Evolutionary conservation across 2,797 vertebrate species (phyloP).

Genomic region (Cheirogaleus major): DNA sequence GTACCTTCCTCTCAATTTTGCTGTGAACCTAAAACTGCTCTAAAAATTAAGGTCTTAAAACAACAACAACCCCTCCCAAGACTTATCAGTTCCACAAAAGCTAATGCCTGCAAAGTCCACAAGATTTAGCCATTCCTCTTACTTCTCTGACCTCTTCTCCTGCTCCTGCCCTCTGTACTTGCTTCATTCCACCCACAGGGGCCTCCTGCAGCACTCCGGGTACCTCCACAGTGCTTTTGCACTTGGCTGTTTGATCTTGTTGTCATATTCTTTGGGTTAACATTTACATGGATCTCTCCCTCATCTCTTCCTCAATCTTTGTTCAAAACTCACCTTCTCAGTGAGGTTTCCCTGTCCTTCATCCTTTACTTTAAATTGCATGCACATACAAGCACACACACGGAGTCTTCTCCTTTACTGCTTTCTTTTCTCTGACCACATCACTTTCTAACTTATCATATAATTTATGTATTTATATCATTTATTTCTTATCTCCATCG

Average conservation of each 20-base stretch:
- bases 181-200: not conserved
- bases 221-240: not conserved
- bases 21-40: not conserved
- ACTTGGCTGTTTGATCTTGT: not conserved
- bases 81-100: not conserved
- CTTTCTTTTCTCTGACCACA: not conserved
- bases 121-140: not conserved
- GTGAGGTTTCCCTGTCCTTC: not conserved
- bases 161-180: not conserved
- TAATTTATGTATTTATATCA: not conserved
- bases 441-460: not conserved
- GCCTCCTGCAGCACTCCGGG: not conserved
- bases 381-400: not conserved
- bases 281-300: not conserved
- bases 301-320: not conserved
- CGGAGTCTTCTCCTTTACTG: not conserved
- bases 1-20: not conserved
- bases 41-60: not conserved
- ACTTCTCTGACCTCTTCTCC: not conserved
- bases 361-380: not conserved
- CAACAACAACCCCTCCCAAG: not conserved
- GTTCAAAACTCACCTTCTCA: not conserved
- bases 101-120: not conserved
- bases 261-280: not conserved
- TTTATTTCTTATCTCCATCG: not conserved